Evolutionary conservation across 2,888 invertebrate species (phyloP), one percentile per base, ranked within the genome.

Genomic region (Anoplius nigerrimus): DNA sequence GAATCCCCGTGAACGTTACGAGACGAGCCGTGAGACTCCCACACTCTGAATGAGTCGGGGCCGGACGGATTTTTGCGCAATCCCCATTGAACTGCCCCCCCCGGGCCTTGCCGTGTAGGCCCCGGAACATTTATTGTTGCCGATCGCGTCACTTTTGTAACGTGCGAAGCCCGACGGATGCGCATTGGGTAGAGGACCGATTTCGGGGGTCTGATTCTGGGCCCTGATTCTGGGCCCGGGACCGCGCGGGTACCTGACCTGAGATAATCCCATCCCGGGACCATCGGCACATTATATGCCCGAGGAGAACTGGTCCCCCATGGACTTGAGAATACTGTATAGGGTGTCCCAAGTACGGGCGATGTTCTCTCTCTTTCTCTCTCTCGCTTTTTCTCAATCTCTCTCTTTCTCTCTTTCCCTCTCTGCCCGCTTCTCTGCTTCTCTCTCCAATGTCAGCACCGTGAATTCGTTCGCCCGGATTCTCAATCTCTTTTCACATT

Each of bases 261-360:
- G 80, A 87, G 87, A 88, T 88, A 88, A 88, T 88, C 88, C 88
- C 87, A 85, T 87, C 86, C 83, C 69, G 68, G 76, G 75, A 75
- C 71, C 74, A 75, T 80, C 75, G 64, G 71, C 70, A 76, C 76
- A 78, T 81, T 85, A 81, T 85, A 81, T 84, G 71, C 74, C 75
- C 63, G 45, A 67, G 75, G 68, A 74, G 54, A 34, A 34, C 34
- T 34, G 34, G 59, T 71, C 83, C 83, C 83, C 83, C 82, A 77
- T 69, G 79, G 78, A 84, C 81, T 79, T 71, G 66, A 74, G 61
- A 75, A 81, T 71, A 72, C 55, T 24, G 5, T 55, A 18, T 48
- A 52, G 52, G 52, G 52, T n/a, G 52, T 52, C 52, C 52, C 22
- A 21, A 52, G 21, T 22, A 48, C 48, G 20, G 48, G 1, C 18